phyloP scores from a whole-genome alignment of 2,888 invertebrate species.

The Graphium colonna region DNA sequence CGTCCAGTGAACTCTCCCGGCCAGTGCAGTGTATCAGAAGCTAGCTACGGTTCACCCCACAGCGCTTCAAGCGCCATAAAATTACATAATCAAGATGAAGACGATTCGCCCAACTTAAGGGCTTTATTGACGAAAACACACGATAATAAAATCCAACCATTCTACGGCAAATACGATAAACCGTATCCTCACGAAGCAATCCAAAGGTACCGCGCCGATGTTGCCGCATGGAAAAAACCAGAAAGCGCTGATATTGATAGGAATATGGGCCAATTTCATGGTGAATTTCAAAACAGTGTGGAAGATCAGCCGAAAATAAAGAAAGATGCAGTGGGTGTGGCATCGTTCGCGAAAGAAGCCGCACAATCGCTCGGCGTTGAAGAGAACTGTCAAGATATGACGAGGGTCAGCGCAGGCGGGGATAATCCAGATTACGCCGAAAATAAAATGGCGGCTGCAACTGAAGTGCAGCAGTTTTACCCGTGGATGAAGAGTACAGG shows the following conservation, averaged over 20 bases:
- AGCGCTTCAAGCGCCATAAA: constrained; percentile 53
- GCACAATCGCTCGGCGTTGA: constrained; percentile 56
- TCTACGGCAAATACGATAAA: constrained; percentile 51
- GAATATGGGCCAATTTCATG: constrained; percentile 74
- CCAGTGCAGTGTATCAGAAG: constrained; percentile 57
- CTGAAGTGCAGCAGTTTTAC: constrained; percentile 64
- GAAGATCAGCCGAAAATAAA: constrained; percentile 62
- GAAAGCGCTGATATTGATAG: constrained; percentile 52
- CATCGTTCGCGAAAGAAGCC: constrained; percentile 47
- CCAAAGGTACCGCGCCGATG: constrained; percentile 48
- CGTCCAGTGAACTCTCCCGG: constrained; percentile 59
- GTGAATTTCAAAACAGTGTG: constrained; percentile 50
- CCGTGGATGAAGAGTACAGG: constrained; percentile 81
- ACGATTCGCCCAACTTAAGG: constrained; percentile 79
- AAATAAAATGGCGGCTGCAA: constrained; percentile 66
- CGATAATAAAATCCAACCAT: constrained; percentile 46
- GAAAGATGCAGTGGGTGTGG: constrained; percentile 60
- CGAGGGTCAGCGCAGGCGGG: constrained; percentile 71
- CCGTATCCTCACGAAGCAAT: constrained; percentile 49
- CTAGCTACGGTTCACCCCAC: constrained; percentile 63
- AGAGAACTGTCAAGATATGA: constrained; percentile 67
- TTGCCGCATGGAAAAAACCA: constrained; percentile 60
- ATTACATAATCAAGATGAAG: constrained; percentile 48
- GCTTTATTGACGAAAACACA: constrained; percentile 73
- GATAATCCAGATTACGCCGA: constrained; percentile 66